These are phyloP conservation scores for Gallinago paraguaiae DNA, from an alignment of 2,113 vertebrate genomes.

Conservation along the genomic window DNA sequence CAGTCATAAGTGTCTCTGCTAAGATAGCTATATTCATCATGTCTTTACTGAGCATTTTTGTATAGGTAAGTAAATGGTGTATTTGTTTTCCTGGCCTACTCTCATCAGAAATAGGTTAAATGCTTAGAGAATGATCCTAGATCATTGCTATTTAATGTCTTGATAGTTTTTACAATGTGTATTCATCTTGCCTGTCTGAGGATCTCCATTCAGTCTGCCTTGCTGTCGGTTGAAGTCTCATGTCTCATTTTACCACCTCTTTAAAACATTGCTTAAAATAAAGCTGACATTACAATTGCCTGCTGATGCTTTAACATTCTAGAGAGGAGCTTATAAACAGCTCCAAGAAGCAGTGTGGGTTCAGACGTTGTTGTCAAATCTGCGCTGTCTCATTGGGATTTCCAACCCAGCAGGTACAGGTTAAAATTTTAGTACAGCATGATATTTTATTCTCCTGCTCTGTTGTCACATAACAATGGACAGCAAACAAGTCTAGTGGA, in stretches of 20 bases:
- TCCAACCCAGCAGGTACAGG: not conserved
- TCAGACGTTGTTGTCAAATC: not conserved
- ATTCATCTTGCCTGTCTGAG: not conserved
- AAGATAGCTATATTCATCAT: not conserved
- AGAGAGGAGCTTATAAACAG: not conserved
- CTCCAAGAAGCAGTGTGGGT: not conserved
- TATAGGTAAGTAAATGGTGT: not conserved
- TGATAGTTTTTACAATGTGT: not conserved
- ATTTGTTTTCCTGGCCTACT: constrained; percentile 9
- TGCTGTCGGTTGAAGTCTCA: not conserved
- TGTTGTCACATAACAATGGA: not conserved
- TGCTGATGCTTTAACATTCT: not conserved
- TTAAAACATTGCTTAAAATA: not conserved
- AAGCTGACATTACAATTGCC: not conserved
- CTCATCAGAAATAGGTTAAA: not conserved
- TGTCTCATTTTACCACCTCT: not conserved
- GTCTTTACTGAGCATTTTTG: not conserved
- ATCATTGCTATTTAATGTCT: not conserved
- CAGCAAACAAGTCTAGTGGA: not conserved
- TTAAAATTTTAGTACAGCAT: not conserved
- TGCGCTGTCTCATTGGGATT: not conserved
- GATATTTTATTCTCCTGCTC: not conserved
- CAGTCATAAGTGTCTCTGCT: not conserved
- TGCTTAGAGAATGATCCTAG: not conserved
- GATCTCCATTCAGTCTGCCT: not conserved